A percentile compares a stretch with the other conserved stretches of the same genome.
Evolutionary conservation across 1,140 invertebrate species (phyloP).

Genomic region (Sminthurinus signatus): DNA sequence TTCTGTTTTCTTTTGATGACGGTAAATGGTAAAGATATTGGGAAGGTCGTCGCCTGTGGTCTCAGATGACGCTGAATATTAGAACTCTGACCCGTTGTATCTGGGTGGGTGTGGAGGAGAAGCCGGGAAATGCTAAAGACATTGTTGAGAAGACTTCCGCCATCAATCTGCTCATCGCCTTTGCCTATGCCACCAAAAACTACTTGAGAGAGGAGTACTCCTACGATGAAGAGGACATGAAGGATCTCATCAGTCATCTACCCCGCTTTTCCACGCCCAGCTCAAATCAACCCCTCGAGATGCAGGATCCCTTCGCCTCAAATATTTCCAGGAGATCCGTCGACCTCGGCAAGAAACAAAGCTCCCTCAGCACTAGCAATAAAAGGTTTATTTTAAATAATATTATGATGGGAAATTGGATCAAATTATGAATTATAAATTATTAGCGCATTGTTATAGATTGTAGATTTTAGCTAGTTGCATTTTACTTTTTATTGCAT

Average conservation of each 20-base stretch:
- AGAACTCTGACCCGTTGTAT: slow-evolving; percentile 35
- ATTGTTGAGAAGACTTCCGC: slow-evolving; percentile 36
- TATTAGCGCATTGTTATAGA: no score
- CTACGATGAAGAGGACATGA: slow-evolving; percentile 35
- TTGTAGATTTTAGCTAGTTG: no score
- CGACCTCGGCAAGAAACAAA: not conserved
- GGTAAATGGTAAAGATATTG: slow-evolving; percentile 26
- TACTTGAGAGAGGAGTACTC: slow-evolving; percentile 39
- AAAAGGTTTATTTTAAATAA: no score
- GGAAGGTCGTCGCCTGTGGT: slow-evolving; percentile 37
- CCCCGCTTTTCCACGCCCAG: slow-evolving; percentile 33
- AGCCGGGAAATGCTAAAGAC: slow-evolving; percentile 14
- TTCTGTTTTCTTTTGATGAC: no score
- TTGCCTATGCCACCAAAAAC: slow-evolving; percentile 34
- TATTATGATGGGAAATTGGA: no score
- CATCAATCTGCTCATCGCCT: slow-evolving; percentile 36
- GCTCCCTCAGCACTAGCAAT: not conserved
- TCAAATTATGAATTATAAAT: no score
- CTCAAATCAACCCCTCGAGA: slow-evolving; percentile 25
- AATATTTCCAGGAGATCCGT: not conserved
- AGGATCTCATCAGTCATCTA: slow-evolving; percentile 29
- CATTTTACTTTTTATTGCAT: no score
- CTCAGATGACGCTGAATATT: slow-evolving; percentile 36
- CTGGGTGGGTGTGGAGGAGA: slow-evolving; percentile 32
- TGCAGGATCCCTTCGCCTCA: slow-evolving; percentile 12